Conservation (phyloP, 2,113 vertebrate genomes). For the Campylorhamphus procurvoides region DNA sequence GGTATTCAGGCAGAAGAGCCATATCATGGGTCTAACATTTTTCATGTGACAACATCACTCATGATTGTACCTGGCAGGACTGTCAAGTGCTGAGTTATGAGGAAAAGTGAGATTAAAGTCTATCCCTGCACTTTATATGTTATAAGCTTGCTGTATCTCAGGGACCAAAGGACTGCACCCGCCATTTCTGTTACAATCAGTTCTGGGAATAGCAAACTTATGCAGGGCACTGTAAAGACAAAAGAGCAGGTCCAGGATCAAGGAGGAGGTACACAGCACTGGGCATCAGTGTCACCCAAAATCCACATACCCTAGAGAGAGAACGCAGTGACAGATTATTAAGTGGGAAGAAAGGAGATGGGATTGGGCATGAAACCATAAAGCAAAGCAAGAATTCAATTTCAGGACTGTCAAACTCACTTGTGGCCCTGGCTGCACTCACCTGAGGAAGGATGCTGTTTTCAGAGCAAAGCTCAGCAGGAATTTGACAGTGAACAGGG, state of each 20-base stretch:
- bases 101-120: not conserved
- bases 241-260: not conserved
- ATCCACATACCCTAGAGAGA: not conserved
- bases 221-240: not conserved
- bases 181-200: not conserved
- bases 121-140: not conserved
- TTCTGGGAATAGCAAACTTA: not conserved
- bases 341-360: conserved; percentile 15
- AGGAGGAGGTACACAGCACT: not conserved
- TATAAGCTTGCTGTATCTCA: not conserved
- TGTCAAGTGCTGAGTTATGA: not conserved
- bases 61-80: not conserved
- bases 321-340: not conserved
- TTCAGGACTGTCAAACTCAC: conserved; percentile 33
- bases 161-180: not conserved
- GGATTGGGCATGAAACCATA: not conserved
- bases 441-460: not conserved
- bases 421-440: not conserved
- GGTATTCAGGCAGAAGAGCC: not conserved
- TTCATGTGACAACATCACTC: not conserved
- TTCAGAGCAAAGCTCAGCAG: not conserved
- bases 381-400: conserved; percentile 46
- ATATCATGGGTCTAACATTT: not conserved
- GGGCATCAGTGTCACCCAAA: not conserved
- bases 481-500: not conserved